Base-by-base conservation (phyloP, 2,113 vertebrate species). In the Columba livia region DNA sequence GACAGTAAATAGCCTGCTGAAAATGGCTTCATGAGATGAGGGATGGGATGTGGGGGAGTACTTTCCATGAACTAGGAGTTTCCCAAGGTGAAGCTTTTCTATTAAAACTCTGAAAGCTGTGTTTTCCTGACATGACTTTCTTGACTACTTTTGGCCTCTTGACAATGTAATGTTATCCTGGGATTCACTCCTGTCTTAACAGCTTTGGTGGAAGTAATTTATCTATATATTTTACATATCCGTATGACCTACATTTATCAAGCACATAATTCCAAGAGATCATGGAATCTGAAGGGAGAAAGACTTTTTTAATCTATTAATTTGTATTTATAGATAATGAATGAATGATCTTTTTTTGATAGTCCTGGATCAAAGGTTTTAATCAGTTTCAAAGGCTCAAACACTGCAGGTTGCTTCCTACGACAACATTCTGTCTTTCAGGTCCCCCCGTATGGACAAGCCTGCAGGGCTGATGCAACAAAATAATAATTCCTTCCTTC, bases 71-170 rank as follows among this genome's bases (percentile, higher is more conserved):
- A 85, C 70, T 15, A 53, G 12, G 81, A 89, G 73, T 88, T 85
- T 95, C 79, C 89, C 93, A 91, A 88, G 93, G 84, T 95, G 79
- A 96, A 91, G 34, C 79, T 94, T 94, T 96, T 96, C 93, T 94
- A 93, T 94, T 97, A 97, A 96, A 95, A 78, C 69, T 89, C 62
- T 82, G 85, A 85, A 85, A 97, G 36, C 38, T 73, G 8, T 57
- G 40, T 79, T 92, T 92, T 38, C 36, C 51, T 91, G 67, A 75
- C 65, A 69, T 67, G 11, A 79, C 75, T 96, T 95, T 85, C 85
- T 78, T 90, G 77, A 87, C 85, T 94, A 67, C 77, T 94, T 97
- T 94, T 90, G 89, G 80, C 94, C 97, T 96, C 94, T 89, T 96
- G 95, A 95, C 91, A 73, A 94, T 94, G 80, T 53, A 77, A 54